These are phyloP conservation scores for Bursaphelenchus mucronatus DNA, from an alignment of 1,140 invertebrate species.

Conservation along the genomic window DNA sequence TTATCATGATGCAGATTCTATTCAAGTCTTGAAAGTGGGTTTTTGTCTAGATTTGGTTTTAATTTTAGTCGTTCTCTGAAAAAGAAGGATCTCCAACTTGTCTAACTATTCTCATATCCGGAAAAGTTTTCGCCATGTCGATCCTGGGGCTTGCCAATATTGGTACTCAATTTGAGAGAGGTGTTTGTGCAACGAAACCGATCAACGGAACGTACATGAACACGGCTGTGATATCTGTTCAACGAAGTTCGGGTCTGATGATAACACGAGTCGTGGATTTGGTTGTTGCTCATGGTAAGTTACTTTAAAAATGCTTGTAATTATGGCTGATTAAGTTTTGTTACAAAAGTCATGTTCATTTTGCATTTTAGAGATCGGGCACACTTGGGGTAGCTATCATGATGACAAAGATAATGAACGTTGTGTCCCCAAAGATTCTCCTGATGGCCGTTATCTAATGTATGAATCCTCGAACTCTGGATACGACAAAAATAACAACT, in stretches of 20 bases:
- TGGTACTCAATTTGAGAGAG: slow-evolving; percentile 6
- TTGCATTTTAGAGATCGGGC: slow-evolving; percentile 35
- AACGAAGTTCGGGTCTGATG: slow-evolving; percentile 36
- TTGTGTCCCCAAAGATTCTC: slow-evolving; percentile 29
- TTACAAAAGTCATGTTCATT: no score
- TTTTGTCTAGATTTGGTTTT: slow-evolving; percentile 21
- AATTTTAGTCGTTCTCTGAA: slow-evolving; percentile 41
- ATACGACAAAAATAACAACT: slow-evolving; percentile 47
- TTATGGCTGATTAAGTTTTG: slow-evolving; percentile 13
- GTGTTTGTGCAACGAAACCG: slow-evolving; percentile 32
- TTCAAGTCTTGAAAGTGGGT: slow-evolving; percentile 32
- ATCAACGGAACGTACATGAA: slow-evolving; percentile 29
- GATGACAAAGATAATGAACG: slow-evolving; percentile 34
- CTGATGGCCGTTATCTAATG: slow-evolving; percentile 42
- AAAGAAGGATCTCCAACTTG: slow-evolving; percentile 46
- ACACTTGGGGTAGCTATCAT: slow-evolving; percentile 35
- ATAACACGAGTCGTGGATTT: slow-evolving; percentile 49
- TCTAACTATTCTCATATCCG: slow-evolving; percentile 40
- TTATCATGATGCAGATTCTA: slow-evolving; percentile 21
- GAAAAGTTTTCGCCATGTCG: slow-evolving; percentile 33
- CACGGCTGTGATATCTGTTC: slow-evolving; percentile 32
- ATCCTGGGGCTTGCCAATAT: slow-evolving; percentile 40
- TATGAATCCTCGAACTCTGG: slow-evolving; percentile 39
- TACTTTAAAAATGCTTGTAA: slow-evolving; percentile 17
- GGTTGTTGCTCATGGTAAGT: slow-evolving; percentile 43